Base-by-base conservation (phyloP, 2,888 invertebrate species). In the Erebia epiphron region DNA sequence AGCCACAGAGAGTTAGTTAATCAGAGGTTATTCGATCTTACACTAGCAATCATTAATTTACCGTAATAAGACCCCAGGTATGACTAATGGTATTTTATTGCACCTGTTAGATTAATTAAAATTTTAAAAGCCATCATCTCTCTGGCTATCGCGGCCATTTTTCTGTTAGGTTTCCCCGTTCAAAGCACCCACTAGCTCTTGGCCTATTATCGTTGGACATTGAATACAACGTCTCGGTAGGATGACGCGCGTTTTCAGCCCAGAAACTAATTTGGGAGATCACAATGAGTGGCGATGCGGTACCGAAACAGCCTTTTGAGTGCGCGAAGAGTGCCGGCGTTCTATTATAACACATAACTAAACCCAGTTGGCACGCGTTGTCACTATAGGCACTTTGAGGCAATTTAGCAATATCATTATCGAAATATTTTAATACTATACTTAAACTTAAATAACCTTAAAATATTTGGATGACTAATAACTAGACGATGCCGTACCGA, bases 261-360 rank as follows among this genome's bases (percentile, higher is more conserved):
- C 83, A 80, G 91, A 93, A 93, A 93, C 93, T 93, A 93, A 93
- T 93, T 93, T 93, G 88, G 85, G 86, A 88, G 89, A 91, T 89
- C 88, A 92, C 93, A 91, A 91, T 90, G 89, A 88, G 86, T 86
- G 87, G 90, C 89, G 88, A 90, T 90, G 90, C 84, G 86, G 85
- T 86, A 85, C 89, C 84, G 89, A 90, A 91, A 90, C 90, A 86
- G 83, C 82, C 88, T 89, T 87, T 90, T 87, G 86, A 90, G 83
- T 88, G 85, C 81, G 86, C 87, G 83, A 85, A 85, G 86, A 86
- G 86, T 85, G 84, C 79, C 84, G 86, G 82, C 83, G 57, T 41
- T 43, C 43, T 13, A 79, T 79, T 79, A 76, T 78, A 81, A 83
- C 83, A 78, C 81, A n/a, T n/a, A 80, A 35, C 35, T 35, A 35